Evolutionary conservation across 2,113 vertebrate genomes (phyloP).

Genomic region (Miniopterus natalensis): DNA sequence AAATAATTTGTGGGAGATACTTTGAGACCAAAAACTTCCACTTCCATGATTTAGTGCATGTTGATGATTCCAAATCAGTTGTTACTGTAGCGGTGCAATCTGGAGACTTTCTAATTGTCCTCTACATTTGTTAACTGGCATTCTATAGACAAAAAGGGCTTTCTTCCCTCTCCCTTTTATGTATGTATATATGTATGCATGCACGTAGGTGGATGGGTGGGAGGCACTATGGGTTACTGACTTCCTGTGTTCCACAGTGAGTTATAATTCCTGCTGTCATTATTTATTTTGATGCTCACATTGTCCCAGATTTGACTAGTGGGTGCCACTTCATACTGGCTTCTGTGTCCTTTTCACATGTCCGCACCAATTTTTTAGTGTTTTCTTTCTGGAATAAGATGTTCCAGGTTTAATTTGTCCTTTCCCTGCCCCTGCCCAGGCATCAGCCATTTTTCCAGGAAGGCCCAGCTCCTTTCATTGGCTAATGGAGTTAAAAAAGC

Average conservation of each 20-base stretch:
- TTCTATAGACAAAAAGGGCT: not conserved
- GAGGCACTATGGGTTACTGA: not conserved
- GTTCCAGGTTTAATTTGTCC: not conserved
- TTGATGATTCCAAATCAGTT: not conserved
- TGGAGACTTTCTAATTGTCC: not conserved
- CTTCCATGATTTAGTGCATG: not conserved
- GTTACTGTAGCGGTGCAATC: not conserved
- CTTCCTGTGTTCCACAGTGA: not conserved
- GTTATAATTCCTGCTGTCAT: not conserved
- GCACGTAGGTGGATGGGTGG: not conserved
- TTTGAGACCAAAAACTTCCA: not conserved
- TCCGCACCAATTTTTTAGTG: not conserved
- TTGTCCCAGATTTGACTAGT: not conserved
- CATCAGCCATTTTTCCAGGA: not conserved
- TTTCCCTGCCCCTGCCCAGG: not conserved
- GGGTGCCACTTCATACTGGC: not conserved
- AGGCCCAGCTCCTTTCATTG: not conserved
- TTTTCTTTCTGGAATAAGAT: not conserved
- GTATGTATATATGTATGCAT: not conserved
- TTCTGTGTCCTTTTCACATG: not conserved
- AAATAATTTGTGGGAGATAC: not conserved
- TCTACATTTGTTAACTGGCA: not conserved
- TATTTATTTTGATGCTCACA: not conserved
- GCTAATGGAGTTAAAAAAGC: not conserved
- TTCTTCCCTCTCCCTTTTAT: not conserved